A percentile compares a stretch with the other conserved stretches of the same genome.
Conservation (phyloP, 2,797 vertebrate species). For the Micromesistius poutassou region DNA sequence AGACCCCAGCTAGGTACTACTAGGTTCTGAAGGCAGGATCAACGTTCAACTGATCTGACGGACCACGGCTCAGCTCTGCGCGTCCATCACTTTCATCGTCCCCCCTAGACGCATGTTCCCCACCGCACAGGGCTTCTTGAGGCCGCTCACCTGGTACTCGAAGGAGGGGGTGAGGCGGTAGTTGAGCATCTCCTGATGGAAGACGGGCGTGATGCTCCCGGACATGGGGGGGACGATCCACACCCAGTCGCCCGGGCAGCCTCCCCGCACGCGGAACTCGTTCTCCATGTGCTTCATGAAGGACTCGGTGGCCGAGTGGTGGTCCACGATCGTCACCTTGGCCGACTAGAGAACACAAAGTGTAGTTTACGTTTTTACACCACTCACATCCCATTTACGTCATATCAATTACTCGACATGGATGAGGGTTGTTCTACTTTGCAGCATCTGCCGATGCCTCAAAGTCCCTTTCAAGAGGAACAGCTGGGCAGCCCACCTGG, state of each 20-base stretch:
- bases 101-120: not conserved
- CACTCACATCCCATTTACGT: not conserved
- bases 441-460: not conserved
- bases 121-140: too few species aligned
- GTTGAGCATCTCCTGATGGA: slow-evolving; percentile 99
- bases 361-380: not conserved
- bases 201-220: slow-evolving; percentile 94
- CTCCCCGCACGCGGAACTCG: slow-evolving; percentile 89
- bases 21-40: not conserved
- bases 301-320: slow-evolving; percentile 96
- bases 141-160: slow-evolving; percentile 88
- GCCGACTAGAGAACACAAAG: slow-evolving; percentile 68
- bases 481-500: slow-evolving; percentile 76
- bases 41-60: not conserved
- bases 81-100: not conserved
- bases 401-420: not conserved
- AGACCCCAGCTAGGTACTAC: too few species aligned
- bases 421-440: not conserved
- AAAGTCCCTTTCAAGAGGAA: not conserved
- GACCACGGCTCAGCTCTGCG: not conserved
- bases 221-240: slow-evolving; percentile 99
- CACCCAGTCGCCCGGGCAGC: slow-evolving; percentile 97
- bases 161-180: slow-evolving; percentile 96
- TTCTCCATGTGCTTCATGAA: slow-evolving; percentile 99
- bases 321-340: slow-evolving; percentile 98